Base-by-base conservation (phyloP, 2,888 invertebrate species). In the Boloria selene region DNA sequence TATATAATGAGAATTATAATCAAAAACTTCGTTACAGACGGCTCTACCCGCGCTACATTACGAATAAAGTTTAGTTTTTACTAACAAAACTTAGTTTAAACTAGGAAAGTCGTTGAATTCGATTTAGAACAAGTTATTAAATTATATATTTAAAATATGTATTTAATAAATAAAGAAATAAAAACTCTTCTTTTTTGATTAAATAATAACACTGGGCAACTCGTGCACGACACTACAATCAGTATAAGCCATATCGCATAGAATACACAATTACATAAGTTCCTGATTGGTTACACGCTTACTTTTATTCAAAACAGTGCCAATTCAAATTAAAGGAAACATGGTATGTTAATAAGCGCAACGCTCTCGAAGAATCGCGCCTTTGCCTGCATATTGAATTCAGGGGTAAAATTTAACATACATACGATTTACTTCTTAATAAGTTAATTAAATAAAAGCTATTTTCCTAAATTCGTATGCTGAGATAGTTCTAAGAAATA, bases 301-400 rank as follows among this genome's bases (percentile, higher is more conserved):
- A 17, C n/a, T 52, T 59, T 56, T 61, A 55, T 66, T 64, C 18
- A 31, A 47, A 51, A 31, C 51, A 18, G 38, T 44, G 26, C 26
- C 61, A 61, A 69, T 66, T 50, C 56, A 52, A 69, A 66, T 64
- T 60, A 66, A 63, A 66, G 63, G 63, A 66, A 65, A 61, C 55
- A 61, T 56, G 56, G 54, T 66, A 61, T 64, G 66, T 69, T 64
- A 67, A 66, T 61, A 70, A 72, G 68, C 68, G 63, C 67, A 70
- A 68, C 56, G 68, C 67, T 67, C 65, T 70, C 71, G 62, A 63
- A 67, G 64, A 65, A 69, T 63, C 58, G 72, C 61, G 56, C 53
- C 60, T 70, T 71, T 71, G 72, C 69, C 69, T 69, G 65, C 66
- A 69, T 69, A 61, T 55, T 53, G 65, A 66, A 68, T 66, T 65